Conservation (phyloP, 1,140 invertebrate genomes). For the Steinernema khuongi region DNA sequence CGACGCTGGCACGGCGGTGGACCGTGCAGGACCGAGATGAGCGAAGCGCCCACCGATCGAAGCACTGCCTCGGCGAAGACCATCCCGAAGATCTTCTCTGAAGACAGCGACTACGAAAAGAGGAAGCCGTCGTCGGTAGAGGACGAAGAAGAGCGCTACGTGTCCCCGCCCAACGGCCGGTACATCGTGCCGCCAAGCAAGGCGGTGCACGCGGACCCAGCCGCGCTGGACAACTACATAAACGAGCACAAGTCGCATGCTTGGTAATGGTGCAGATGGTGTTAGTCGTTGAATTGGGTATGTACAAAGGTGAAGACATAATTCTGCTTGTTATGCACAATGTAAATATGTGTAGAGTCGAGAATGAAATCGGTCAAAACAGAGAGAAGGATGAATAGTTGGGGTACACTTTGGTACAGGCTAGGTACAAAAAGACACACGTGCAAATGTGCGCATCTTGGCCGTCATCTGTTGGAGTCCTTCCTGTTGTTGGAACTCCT, state of each 20-base stretch:
- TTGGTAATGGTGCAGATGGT: not conserved
- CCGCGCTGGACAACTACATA: slow-evolving; percentile 4
- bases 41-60: not conserved
- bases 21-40: not conserved
- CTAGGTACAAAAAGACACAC: no score
- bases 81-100: slow-evolving; percentile 4
- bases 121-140: not conserved
- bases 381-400: no score
- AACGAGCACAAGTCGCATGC: not conserved
- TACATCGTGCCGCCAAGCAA: not conserved
- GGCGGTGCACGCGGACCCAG: not conserved
- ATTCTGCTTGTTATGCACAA: not conserved
- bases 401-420: no score
- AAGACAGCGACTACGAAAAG: not conserved
- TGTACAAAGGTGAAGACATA: not conserved
- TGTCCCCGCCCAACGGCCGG: not conserved
- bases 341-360: not conserved
- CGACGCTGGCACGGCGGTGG: slow-evolving; percentile 9
- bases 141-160: not conserved
- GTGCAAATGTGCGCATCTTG: no score
- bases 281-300: not conserved
- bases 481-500: no score
- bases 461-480: no score
- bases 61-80: not conserved
- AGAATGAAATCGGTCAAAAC: no score